A percentile compares a stretch with the other conserved stretches of the same genome.
phyloP scores from a whole-genome alignment of 2,113 vertebrate genomes.

The Paraplagusia blochii region DNA sequence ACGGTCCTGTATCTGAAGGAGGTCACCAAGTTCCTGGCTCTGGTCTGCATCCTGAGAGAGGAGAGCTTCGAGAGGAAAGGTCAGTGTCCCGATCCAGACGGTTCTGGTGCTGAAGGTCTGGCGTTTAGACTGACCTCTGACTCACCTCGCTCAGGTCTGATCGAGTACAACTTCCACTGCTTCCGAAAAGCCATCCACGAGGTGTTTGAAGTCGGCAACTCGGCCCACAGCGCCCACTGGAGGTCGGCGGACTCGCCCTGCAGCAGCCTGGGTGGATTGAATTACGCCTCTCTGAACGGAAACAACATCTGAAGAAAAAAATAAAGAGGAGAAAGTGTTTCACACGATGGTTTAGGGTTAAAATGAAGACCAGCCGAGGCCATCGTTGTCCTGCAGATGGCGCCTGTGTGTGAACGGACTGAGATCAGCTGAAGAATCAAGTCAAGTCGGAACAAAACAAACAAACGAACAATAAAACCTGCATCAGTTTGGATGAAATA shows the following conservation, averaged over 20 bases:
- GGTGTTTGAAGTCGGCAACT: slow-evolving; percentile 90
- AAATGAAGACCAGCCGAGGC: neutral
- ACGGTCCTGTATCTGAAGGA: slow-evolving; percentile 97
- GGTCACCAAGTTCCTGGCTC: slow-evolving; percentile 94
- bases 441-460: neutral
- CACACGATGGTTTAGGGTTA: neutral
- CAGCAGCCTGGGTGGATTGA: slow-evolving; percentile 21
- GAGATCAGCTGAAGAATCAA: neutral
- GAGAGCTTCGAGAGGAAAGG: slow-evolving; percentile 98
- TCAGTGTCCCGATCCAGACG: slow-evolving; percentile 40
- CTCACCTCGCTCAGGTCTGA: slow-evolving; percentile 83
- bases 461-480: no score
- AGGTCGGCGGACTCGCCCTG: slow-evolving; percentile 75
- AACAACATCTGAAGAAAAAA: slow-evolving; percentile 6
- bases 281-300: slow-evolving; percentile 43
- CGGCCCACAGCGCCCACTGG: slow-evolving; percentile 75
- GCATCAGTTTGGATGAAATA: no score
- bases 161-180: slow-evolving; percentile 98
- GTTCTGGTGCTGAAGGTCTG: no score
- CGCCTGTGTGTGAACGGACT: slow-evolving; percentile 3
- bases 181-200: slow-evolving; percentile 98
- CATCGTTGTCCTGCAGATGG: neutral
- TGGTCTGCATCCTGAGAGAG: slow-evolving; percentile 97
- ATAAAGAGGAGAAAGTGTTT: neutral
- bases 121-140: neutral